These are phyloP conservation scores for Trichonephila inaurata DNA, from an alignment of 1,140 invertebrate genomes.

Conservation along the genomic window DNA sequence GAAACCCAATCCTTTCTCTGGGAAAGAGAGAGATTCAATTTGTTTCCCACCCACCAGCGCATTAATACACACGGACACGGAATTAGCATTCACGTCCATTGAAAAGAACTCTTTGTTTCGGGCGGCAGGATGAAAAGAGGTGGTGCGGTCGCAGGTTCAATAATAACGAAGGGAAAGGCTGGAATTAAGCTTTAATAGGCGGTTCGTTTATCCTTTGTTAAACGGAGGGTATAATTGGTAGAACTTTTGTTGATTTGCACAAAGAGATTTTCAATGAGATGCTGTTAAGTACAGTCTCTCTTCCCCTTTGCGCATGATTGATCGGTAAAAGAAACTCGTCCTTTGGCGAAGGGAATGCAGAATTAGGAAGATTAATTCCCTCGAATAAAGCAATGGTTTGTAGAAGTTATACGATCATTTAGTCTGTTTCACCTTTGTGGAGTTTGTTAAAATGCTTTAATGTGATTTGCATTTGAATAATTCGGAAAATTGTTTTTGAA, in stretches of 20 bases:
- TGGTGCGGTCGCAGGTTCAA: constrained; percentile 52
- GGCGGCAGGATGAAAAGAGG: constrained; percentile 33
- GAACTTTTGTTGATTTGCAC: constrained; percentile 50
- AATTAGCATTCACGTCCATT: constrained; percentile 72
- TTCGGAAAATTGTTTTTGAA: too few species aligned
- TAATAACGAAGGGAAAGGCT: constrained; percentile 40
- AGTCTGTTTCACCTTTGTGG: too few species aligned
- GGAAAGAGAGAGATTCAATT: constrained; percentile 17
- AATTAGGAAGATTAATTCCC: too few species aligned
- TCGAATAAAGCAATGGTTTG: too few species aligned
- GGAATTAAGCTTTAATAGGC: constrained; percentile 39
- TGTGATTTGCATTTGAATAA: too few species aligned
- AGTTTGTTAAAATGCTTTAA: too few species aligned
- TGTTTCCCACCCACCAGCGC: constrained; percentile 33
- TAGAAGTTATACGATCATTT: too few species aligned
- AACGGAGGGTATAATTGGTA: constrained; percentile 69
- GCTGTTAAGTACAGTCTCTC: constrained; percentile 12
- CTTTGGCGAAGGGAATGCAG: neutral
- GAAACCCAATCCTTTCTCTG: constrained; percentile 10
- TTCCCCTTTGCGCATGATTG: constrained; percentile 9
- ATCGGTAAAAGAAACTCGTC: neutral
- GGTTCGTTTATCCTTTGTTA: constrained; percentile 45
- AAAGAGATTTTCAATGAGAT: constrained; percentile 63
- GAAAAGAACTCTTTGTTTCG: constrained; percentile 64
- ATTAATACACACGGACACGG: constrained; percentile 52